A percentile compares a stretch with the other conserved stretches of the same genome.
These are phyloP conservation scores for Porphyrio hochstetteri DNA, from an alignment of 2,113 vertebrate species.

Conservation along the genomic window DNA sequence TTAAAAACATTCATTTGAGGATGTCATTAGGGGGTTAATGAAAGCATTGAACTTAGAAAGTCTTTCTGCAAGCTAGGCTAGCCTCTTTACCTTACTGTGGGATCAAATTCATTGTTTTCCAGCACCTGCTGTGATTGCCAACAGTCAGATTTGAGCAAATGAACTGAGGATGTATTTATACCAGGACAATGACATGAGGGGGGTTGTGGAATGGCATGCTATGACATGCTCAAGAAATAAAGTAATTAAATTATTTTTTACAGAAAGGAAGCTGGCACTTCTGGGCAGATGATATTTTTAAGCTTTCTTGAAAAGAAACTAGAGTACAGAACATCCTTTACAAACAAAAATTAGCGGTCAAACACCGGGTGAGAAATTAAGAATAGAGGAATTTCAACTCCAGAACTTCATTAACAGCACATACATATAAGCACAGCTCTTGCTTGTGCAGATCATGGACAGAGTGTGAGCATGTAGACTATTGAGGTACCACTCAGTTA, in stretches of 20 bases:
- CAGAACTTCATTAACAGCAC: neutral
- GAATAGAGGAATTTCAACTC: neutral
- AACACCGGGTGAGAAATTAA: neutral
- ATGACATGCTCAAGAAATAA: conserved; percentile 32
- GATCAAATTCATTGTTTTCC: conserved; percentile 46
- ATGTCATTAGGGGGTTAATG: conserved; percentile 42
- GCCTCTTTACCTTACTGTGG: neutral
- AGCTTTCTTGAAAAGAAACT: neutral
- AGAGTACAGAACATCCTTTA: neutral
- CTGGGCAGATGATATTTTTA: neutral
- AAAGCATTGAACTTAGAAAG: neutral
- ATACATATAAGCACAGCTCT: rapidly evolving
- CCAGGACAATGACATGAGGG: conserved; percentile 24
- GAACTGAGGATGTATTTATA: conserved; percentile 42
- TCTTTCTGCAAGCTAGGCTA: neutral
- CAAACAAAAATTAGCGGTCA: neutral
- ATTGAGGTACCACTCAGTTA: neutral
- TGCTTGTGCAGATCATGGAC: neutral
- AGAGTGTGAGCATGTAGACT: neutral
- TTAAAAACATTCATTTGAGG: neutral
- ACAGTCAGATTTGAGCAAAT: conserved; percentile 44
- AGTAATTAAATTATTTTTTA: conserved; percentile 58
- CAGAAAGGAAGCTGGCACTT: conserved; percentile 17
- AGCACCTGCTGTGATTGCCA: conserved; percentile 51
- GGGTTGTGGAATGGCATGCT: neutral